Evolutionary conservation across 2,113 vertebrate genomes (phyloP).

Genomic region (Notothenia rossii): DNA sequence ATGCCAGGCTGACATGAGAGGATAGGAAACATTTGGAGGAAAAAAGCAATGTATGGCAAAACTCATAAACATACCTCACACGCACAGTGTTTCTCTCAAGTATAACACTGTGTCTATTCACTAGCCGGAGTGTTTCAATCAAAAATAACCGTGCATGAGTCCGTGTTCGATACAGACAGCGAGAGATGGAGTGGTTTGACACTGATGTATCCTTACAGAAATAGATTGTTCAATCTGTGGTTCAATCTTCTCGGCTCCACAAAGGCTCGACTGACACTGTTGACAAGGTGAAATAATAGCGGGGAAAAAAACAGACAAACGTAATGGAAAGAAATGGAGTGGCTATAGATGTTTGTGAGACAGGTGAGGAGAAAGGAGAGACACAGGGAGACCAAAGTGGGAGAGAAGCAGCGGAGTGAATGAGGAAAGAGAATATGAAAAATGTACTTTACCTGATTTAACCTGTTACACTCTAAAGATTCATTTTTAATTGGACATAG

Average conservation of each 20-base stretch:
- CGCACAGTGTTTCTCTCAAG: constrained; percentile 43
- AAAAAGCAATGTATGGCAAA: constrained; percentile 32
- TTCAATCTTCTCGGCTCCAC: constrained; percentile 75
- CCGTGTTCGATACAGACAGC: constrained; percentile 57
- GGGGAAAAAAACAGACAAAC: constrained; percentile 54
- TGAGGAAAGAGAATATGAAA: constrained; percentile 1
- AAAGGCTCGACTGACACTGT: constrained; percentile 69
- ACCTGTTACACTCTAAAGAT: constrained; percentile 23
- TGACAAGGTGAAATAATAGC: constrained; percentile 74
- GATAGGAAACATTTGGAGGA: constrained; percentile 36
- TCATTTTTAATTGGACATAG: constrained; percentile 54
- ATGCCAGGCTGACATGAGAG: constrained; percentile 28
- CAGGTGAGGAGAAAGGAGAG: constrained; percentile 43
- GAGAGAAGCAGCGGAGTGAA: not conserved
- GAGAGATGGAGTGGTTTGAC: constrained; percentile 76
- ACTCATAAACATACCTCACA: not conserved
- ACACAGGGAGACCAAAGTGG: constrained; percentile 7
- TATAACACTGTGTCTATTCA: constrained; percentile 57
- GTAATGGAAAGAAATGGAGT: constrained; percentile 21
- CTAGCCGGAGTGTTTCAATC: constrained; percentile 73
- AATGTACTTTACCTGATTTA: constrained; percentile 32
- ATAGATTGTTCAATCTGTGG: constrained; percentile 82
- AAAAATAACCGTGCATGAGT: constrained; percentile 66
- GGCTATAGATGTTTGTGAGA: constrained; percentile 31
- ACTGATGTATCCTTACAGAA: constrained; percentile 82